A percentile compares a stretch with the other conserved stretches of the same genome.
Evolutionary conservation across 2,113 vertebrate genomes (phyloP).

Genomic region (Raphicerus campestris): DNA sequence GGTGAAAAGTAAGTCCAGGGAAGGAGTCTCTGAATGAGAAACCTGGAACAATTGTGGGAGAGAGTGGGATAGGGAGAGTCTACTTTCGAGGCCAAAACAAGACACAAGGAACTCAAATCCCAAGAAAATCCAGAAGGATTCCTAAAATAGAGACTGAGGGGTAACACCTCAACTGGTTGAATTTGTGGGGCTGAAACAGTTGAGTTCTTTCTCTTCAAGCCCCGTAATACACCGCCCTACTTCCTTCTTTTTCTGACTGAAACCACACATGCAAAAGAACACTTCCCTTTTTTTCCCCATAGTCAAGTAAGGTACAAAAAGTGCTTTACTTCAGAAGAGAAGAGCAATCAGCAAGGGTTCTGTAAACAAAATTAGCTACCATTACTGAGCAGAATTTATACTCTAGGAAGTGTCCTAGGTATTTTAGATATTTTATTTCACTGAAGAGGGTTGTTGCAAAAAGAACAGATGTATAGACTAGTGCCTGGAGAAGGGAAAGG

Average conservation of each 20-base stretch:
- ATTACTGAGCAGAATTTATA: neutral
- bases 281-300: slow-evolving; percentile 53
- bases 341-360: neutral
- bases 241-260: slow-evolving; percentile 58
- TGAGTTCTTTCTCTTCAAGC: neutral
- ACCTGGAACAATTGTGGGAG: neutral
- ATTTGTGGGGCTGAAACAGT: neutral
- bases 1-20: neutral
- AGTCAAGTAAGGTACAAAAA: slow-evolving; percentile 4
- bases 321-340: neutral
- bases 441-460: neutral
- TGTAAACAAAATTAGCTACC: neutral
- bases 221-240: neutral
- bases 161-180: neutral
- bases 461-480: neutral
- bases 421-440: neutral
- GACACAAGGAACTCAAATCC: neutral
- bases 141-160: neutral
- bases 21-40: neutral
- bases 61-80: neutral
- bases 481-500: neutral
- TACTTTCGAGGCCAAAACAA: neutral
- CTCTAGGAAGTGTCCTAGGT: neutral
- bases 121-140: neutral
- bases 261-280: neutral